phyloP scores from a whole-genome alignment of 37 sponge, comb jelly and placozoan species.

The Halisarca cf. caerulea region DNA sequence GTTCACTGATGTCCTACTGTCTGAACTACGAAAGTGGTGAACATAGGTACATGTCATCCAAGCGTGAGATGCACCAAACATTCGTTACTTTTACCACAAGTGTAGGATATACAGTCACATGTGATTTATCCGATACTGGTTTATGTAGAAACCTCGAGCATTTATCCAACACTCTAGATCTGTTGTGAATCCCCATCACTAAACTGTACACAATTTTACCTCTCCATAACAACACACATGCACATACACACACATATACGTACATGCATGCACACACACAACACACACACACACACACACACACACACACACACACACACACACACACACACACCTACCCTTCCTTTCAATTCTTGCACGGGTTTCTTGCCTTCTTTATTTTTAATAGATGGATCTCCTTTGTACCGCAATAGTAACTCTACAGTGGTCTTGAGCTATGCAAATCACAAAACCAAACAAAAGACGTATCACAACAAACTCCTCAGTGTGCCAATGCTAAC shows the following conservation, averaged over 20 bases:
- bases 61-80: too few relatives aligned
- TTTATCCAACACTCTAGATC: too few relatives aligned
- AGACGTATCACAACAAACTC: background rate
- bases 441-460: background rate
- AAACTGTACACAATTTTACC: background rate
- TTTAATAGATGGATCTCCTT: background rate
- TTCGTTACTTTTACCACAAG: too few relatives aligned
- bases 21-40: too few relatives aligned
- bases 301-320: constrained; percentile 1
- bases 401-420: background rate
- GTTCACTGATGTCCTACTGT: too few relatives aligned
- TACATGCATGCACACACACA: background rate
- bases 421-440: background rate
- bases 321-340: background rate
- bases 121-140: background rate
- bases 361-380: constrained; percentile 11
- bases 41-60: too few relatives aligned
- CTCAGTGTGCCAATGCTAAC: too few relatives aligned
- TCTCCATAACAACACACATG: background rate
- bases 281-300: constrained; percentile 13
- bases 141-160: too few relatives aligned
- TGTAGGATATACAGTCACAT: constrained; percentile 24
- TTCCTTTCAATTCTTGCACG: background rate
- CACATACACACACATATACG: background rate
- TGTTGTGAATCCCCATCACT: too few relatives aligned